Evolutionary conservation across 2,888 invertebrate species (phyloP), one percentile per base, ranked within the genome.

Genomic region (Ichneumon xanthorius): DNA sequence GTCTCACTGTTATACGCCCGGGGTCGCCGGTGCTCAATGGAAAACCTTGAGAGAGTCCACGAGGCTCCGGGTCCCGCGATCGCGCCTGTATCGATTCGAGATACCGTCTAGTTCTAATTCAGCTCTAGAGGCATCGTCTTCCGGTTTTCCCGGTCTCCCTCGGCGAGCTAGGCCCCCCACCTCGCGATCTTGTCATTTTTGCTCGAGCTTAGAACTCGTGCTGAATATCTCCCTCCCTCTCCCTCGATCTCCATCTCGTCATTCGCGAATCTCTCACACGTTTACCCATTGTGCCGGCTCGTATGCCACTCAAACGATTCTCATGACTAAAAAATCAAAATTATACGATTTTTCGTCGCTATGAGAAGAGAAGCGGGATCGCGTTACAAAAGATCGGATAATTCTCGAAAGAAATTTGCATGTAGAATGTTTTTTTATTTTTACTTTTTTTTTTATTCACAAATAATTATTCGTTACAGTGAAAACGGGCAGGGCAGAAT

Each of bases 71-170:
- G 71, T 53, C 45, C 37, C 82, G 80, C 79, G 83, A 87, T 82
- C 80, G 86, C 67, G 84, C 71, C 83, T 84, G 81, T 70, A 86
- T 86, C 85, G 79, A 86, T 86, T 84, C 82, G 87, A 83, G 87
- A 87, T 84, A 87, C 80, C 80, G 67, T 82, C 87, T 87, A 87
- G 89, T 79, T 92, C 92, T 90, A 90, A 91, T 91, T 91, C 92
- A 90, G 88, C 90, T 63, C 63, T 50, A 45, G 76, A 82, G 76
- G 50, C 72, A 89, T 88, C 90, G 91, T 92, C 90, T 90, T 92
- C 92, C 91, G 92, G 92, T 92, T 92, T 91, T 92, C 91, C 90
- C 88, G 89, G 88, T 89, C 88, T 90, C 90, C 78, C 76, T 82
- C 77, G 30, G 65, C 67, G 77, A 55, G 76, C 85, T 77, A 73